Conservation (phyloP, 2,888 invertebrate species). For the Quadroppia sp. region DNA sequence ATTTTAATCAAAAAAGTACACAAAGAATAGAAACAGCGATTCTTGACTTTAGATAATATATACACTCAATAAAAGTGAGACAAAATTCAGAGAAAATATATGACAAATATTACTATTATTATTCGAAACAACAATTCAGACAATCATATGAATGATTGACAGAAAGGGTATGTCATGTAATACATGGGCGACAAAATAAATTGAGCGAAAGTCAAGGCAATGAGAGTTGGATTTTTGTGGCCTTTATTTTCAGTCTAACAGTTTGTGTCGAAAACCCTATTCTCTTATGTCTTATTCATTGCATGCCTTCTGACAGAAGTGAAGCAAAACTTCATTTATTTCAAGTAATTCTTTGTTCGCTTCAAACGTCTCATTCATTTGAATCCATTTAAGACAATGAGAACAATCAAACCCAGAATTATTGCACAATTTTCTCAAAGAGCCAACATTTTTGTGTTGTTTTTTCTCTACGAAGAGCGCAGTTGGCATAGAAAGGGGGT, state of each 20-base stretch:
- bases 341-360: conserved; percentile 17
- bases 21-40: no score
- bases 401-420: background rate
- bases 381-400: conserved; percentile 33
- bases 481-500: background rate
- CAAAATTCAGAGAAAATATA: no score
- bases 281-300: background rate
- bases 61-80: no score
- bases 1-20: no score
- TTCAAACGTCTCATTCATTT: conserved; percentile 28
- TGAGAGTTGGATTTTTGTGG: background rate
- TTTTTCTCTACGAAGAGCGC: background rate
- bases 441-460: background rate
- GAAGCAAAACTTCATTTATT: conserved; percentile 19
- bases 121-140: no score
- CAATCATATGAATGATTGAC: conserved; percentile 31
- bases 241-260: background rate
- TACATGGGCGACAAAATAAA: conserved; percentile 22
- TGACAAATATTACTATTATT: no score
- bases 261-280: conserved; percentile 5
- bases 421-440: background rate
- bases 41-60: no score
- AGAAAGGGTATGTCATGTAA: background rate
- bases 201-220: conserved; percentile 9
- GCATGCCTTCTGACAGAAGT: conserved; percentile 8